Conservation (phyloP, 2,888 invertebrate genomes). For the Drepana falcataria region DNA sequence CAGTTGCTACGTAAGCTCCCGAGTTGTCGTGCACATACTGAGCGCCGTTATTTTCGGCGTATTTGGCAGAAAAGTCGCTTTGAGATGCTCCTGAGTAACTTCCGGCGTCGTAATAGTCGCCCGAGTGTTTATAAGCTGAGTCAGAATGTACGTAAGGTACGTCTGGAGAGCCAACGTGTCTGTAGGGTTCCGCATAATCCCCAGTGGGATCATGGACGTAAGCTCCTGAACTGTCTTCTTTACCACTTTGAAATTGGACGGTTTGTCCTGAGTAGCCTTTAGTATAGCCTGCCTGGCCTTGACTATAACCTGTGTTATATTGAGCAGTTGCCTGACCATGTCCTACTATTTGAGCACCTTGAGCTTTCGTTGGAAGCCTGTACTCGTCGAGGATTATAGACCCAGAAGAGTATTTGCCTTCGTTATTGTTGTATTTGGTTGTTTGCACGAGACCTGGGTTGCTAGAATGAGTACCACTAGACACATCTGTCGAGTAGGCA, state of each 20-base stretch:
- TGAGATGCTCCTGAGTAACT: constrained; percentile 37
- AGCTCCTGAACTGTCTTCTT: constrained; percentile 59
- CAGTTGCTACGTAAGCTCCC: constrained; percentile 34
- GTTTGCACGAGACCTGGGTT: constrained; percentile 55
- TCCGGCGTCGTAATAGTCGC: constrained; percentile 43
- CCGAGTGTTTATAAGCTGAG: constrained; percentile 43
- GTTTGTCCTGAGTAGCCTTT: constrained; percentile 15
- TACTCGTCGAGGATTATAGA: constrained; percentile 67
- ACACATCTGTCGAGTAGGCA: constrained; percentile 14
- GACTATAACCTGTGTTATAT: constrained; percentile 14
- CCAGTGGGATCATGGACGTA: constrained; percentile 71
- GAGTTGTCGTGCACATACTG: constrained; percentile 46
- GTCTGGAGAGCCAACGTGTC: constrained; percentile 50
- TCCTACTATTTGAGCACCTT: constrained; percentile 19
- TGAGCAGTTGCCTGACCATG: constrained; percentile 14
- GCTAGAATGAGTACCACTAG: constrained; percentile 7
- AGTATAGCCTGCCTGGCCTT: background rate
- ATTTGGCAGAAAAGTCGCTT: constrained; percentile 18
- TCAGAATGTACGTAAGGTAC: constrained; percentile 59
- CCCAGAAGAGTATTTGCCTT: constrained; percentile 56
- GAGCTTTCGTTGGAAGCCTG: constrained; percentile 46
- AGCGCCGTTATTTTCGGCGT: constrained; percentile 29
- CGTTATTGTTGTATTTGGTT: constrained; percentile 42
- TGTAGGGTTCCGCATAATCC: constrained; percentile 64
- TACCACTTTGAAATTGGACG: constrained; percentile 36